A percentile compares a stretch with the other conserved stretches of the same genome.
Evolutionary conservation across 1,140 invertebrate species (phyloP).

Genomic region (Eulimnadia texana): DNA sequence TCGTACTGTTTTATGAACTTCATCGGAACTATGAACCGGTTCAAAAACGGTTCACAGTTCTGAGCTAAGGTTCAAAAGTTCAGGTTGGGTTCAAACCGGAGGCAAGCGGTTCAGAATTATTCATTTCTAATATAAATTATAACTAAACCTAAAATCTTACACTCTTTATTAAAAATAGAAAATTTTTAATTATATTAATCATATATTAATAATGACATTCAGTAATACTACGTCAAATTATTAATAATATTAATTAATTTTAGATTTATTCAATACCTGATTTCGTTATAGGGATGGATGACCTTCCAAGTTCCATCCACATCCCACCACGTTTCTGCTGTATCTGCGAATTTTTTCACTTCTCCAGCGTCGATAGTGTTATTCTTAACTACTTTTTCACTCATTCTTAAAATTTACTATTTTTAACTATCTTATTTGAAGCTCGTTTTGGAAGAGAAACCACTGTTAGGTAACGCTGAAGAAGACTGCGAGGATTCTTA

Average conservation of each 20-base stretch:
- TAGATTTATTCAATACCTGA: slow-evolving; percentile 19
- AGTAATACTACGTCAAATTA: background rate
- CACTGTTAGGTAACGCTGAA: too few relatives aligned
- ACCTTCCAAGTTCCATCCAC: slow-evolving; percentile 30
- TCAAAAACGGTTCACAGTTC: too few relatives aligned
- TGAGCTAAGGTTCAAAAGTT: too few relatives aligned
- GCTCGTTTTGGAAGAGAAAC: too few relatives aligned
- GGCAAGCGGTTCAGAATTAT: background rate
- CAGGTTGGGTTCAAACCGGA: too few relatives aligned
- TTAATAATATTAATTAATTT: background rate
- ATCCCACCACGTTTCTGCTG: slow-evolving; percentile 36
- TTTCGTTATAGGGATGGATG: slow-evolving; percentile 36
- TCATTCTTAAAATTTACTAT: too few relatives aligned
- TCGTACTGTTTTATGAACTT: too few relatives aligned
- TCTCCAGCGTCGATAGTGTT: slow-evolving; percentile 30
- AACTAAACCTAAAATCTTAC: background rate
- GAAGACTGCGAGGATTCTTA: too few relatives aligned
- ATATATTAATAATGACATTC: too few relatives aligned
- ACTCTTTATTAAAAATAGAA: slow-evolving; percentile 5
- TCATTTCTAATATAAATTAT: background rate
- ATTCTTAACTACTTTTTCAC: too few relatives aligned
- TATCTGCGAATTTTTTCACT: slow-evolving; percentile 29
- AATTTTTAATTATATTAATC: slow-evolving; percentile 5
- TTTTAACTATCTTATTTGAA: too few relatives aligned
- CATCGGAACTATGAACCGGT: too few relatives aligned